Evolutionary conservation across 64 coral and sea anemone genomes (phyloP).

Genomic region (Pachyseris speciosa): DNA sequence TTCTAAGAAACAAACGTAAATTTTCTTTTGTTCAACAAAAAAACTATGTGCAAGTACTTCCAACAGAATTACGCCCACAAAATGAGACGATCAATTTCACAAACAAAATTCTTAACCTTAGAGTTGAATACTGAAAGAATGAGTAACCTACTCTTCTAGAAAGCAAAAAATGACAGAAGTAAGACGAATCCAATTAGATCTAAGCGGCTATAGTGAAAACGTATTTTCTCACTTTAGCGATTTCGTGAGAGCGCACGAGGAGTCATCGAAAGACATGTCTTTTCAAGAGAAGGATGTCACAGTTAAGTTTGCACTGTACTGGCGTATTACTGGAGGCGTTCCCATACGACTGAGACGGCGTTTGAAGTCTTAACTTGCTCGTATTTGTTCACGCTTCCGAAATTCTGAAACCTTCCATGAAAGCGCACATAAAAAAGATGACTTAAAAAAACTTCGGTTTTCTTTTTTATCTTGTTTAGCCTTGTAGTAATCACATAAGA

Average conservation of each 20-base stretch:
- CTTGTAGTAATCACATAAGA: conserved; percentile 44
- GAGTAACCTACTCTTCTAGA: neutral
- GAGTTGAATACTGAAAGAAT: neutral
- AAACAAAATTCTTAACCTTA: neutral
- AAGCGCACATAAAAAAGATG: conserved; percentile 47
- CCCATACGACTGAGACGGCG: neutral
- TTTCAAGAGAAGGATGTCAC: neutral
- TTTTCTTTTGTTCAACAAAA: conserved; percentile 3
- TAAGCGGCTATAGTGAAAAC: neutral
- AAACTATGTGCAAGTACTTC: neutral
- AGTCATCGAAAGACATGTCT: neutral
- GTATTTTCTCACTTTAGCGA: neutral
- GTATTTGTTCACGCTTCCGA: conserved; percentile 22
- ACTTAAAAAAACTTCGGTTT: too few species aligned
- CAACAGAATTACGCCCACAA: neutral
- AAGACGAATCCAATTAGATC: neutral
- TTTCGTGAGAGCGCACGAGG: neutral
- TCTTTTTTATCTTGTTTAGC: too few species aligned
- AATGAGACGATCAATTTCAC: neutral
- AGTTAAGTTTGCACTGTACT: neutral
- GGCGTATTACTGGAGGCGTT: neutral
- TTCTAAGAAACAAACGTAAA: too few species aligned
- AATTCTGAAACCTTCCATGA: conserved; percentile 51
- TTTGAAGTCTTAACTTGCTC: neutral
- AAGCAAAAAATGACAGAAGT: neutral